A percentile compares a stretch with the other conserved stretches of the same genome.
Evolutionary conservation across 2,888 invertebrate genomes (phyloP).

Genomic region (Sepiola atlantica): DNA sequence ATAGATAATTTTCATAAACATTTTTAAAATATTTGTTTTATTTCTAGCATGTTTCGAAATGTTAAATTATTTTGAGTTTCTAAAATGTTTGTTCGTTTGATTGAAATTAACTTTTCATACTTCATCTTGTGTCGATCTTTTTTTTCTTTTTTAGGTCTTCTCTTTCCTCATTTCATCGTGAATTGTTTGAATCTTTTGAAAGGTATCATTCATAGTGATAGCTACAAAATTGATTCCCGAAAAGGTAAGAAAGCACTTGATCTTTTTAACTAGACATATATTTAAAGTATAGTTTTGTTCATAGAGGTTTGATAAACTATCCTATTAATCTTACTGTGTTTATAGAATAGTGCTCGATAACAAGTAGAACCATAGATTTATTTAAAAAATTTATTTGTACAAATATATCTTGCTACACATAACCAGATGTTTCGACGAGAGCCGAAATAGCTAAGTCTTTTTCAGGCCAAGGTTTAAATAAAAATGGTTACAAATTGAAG

Average conservation of each 20-base stretch:
- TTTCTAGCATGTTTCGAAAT: neutral
- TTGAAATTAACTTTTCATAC: neutral
- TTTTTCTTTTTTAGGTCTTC: conserved; percentile 75
- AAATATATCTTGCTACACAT: too few relatives aligned
- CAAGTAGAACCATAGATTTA: too few relatives aligned
- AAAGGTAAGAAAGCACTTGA: conserved; percentile 75
- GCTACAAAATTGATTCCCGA: conserved; percentile 82
- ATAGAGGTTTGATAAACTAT: too few relatives aligned
- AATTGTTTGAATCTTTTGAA: conserved; percentile 93
- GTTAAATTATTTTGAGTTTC: neutral
- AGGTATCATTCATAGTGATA: conserved; percentile 84
- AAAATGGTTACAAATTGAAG: too few relatives aligned
- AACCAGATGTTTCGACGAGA: too few relatives aligned
- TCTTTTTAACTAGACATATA: neutral
- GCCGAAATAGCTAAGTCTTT: too few relatives aligned
- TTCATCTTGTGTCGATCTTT: neutral
- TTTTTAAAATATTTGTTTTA: neutral
- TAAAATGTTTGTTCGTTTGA: neutral
- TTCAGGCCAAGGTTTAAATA: too few relatives aligned
- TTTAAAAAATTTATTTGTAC: too few relatives aligned
- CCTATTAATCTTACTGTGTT: too few relatives aligned
- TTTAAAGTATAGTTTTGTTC: too few relatives aligned
- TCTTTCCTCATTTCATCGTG: conserved; percentile 90
- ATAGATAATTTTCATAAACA: too few relatives aligned
- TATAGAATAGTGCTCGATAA: too few relatives aligned